Evolutionary conservation across 2,888 invertebrate species (phyloP), one percentile per base, ranked within the genome.

Genomic region (Operophtera brumata): DNA sequence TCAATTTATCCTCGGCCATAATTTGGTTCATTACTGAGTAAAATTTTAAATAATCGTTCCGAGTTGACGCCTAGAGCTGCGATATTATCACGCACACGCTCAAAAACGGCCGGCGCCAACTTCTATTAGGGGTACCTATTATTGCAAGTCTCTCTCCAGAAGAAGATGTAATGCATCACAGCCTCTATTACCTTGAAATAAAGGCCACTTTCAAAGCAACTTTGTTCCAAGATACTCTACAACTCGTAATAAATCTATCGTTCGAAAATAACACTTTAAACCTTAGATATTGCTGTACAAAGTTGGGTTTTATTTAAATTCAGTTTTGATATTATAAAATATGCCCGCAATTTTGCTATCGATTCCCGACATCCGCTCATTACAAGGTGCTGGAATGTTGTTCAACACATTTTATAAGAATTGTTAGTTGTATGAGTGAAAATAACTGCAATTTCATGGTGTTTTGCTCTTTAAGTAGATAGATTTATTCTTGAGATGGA

Each of bases 311-410:
- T 6, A 26, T 32, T 25, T 52, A 28, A 41, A 44, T 45, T 54
- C 44, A 32, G 46, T 56, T 61, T 59, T 69, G 67, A 75, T 75
- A 78, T 78, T 78, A 78, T 84, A 85, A 84, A 84, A 82, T 86
- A 83, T 84, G 77, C 78, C 68, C 72, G 81, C 84, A 83, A 84
- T 85, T 85, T 84, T 75, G 82, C 83, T 85, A 85, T 87, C 86
- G 83, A 82, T 84, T 76, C 84, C 79, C 82, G 84, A 84, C 86
- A 82, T 85, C 86, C 85, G 84, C 82, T 88, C 84, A 85, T 86
- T 87, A 86, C 86, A 86, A 81, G 82, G 78, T 79, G 79, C 69
- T 77, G 83, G 86, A 85, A 86, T 87, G 86, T 82, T 83, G 85
- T 82, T 78, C 77, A 78, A 81, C 78, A 83, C 80, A 83, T 82